Evolutionary conservation across 2,888 invertebrate genomes (phyloP), one percentile per base, ranked within the genome.

Genomic region (Polydrusus tereticollis): DNA sequence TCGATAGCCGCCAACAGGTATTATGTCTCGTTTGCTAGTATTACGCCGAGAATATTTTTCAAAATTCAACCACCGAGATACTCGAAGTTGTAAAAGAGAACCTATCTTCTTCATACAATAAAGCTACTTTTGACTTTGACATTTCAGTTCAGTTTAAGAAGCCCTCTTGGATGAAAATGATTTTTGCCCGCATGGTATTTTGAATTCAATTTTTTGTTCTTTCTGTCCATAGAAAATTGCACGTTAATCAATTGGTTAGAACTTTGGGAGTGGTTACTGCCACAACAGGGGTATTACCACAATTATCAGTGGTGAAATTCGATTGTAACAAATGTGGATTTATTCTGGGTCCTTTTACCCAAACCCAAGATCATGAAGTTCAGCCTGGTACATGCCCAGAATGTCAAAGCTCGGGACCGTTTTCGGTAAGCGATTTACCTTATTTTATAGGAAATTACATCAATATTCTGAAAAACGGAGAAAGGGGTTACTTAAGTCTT

Each of bases 341-440:
- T 83, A 89, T 99, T 21, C 87, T 99, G 77, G 99, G 99, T 0
- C 99, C 99, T 0, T 99, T 97, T 83, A 93, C 95, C 14, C 99
- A 99, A 87, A 91, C 93, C 0, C 97, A 98, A 85, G 93, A 94
- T 81, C 87, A 94, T 2, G 99, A 99, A 87, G 94, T 98, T 0
- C 96, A 94, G 81, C 99, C 99, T 0, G 97, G 96, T 0, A 94
- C 95, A 0, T 99, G 99, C 87, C 99, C 99, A 0, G 98, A 99
- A 83, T 99, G 99, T 89, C 99, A 99, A 84, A 97, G 97, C 80
- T 87, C 88, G 68, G 99, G 99, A 0, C 99, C 98, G 0, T 99
- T 99, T 86, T 92, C 93, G 88, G 93, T 93, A 83, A 88, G 86
- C 78, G 6, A 16, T 41, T 1, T 41, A 16, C 6, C 18, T n/a